Percentiles rank a stretch among this genome's conserved stretches.
Evolutionary conservation across 2,888 invertebrate species (phyloP).

Genomic region (Bembecia ichneumoniformis): DNA sequence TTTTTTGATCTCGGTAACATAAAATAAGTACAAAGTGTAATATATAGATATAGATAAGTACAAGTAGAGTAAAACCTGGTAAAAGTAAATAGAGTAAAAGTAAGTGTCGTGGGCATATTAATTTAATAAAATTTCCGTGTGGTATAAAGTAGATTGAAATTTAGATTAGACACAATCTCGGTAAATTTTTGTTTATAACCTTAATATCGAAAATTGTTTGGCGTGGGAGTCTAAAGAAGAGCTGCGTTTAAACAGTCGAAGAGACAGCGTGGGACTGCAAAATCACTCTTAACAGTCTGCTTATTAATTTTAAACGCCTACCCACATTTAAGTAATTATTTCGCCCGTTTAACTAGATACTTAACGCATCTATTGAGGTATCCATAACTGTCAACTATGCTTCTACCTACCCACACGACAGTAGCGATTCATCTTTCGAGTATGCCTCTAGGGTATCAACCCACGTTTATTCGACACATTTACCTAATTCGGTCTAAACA

Average conservation of each 20-base stretch:
- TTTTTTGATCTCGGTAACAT: too few species aligned
- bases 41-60: too few species aligned
- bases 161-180: too few species aligned
- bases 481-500: slow-evolving; percentile 54
- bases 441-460: slow-evolving; percentile 46
- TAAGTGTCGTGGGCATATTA: too few species aligned
- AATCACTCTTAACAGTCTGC: background rate
- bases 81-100: too few species aligned
- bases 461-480: slow-evolving; percentile 47
- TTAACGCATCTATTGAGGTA: slow-evolving; percentile 23
- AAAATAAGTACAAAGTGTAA: too few species aligned
- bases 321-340: slow-evolving; percentile 34
- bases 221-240: too few species aligned
- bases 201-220: too few species aligned
- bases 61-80: too few species aligned
- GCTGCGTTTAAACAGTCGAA: background rate
- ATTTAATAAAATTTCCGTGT: too few species aligned
- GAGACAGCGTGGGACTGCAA: background rate
- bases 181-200: too few species aligned
- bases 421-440: slow-evolving; percentile 46
- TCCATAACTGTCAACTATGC: slow-evolving; percentile 53
- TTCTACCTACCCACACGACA: slow-evolving; percentile 56
- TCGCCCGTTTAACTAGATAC: slow-evolving; percentile 22
- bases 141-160: too few species aligned
- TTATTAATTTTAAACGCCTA: slow-evolving; percentile 13